Evolutionary conservation across 2,113 vertebrate genomes (phyloP).

Genomic region (Melanostigma gelatinosum): DNA sequence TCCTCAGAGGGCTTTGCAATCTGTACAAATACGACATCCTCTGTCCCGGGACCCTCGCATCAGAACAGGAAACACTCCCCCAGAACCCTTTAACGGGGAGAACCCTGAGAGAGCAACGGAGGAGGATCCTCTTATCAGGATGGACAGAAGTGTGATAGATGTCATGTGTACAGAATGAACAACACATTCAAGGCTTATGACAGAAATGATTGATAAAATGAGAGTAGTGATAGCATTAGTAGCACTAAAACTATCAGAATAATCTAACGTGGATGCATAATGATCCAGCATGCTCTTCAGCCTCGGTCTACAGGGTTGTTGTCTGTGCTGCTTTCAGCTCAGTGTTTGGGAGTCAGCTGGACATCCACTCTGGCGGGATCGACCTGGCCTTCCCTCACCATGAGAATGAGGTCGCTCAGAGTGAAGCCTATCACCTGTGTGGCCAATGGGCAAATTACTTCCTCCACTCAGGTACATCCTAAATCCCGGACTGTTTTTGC

Average conservation of each 20-base stretch:
- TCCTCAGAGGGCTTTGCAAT: not conserved
- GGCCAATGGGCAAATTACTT: slow-evolving; percentile 97
- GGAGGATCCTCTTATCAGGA: too few species aligned
- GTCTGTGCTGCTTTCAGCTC: slow-evolving; percentile 73
- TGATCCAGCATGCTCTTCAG: not conserved
- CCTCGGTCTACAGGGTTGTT: not conserved
- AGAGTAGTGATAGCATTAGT: too few species aligned
- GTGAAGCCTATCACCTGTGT: slow-evolving; percentile 92
- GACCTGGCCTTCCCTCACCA: slow-evolving; percentile 98
- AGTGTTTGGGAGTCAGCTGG: slow-evolving; percentile 92
- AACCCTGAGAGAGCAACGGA: too few species aligned
- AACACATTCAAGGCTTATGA: not conserved
- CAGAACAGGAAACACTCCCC: not conserved
- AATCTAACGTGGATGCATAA: too few species aligned
- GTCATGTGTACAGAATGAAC: not conserved
- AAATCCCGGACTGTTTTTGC: not conserved
- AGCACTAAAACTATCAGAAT: not conserved
- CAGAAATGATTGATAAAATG: not conserved
- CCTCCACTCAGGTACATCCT: slow-evolving; percentile 89
- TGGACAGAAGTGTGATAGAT: not conserved
- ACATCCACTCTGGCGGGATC: slow-evolving; percentile 93
- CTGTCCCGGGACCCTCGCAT: not conserved
- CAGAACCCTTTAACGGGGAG: not conserved
- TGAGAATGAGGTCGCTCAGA: slow-evolving; percentile 96
- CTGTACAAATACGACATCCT: not conserved